Evolutionary conservation across 2,888 invertebrate species (phyloP), one percentile per base, ranked within the genome.

Genomic region (Aelia acuminata): DNA sequence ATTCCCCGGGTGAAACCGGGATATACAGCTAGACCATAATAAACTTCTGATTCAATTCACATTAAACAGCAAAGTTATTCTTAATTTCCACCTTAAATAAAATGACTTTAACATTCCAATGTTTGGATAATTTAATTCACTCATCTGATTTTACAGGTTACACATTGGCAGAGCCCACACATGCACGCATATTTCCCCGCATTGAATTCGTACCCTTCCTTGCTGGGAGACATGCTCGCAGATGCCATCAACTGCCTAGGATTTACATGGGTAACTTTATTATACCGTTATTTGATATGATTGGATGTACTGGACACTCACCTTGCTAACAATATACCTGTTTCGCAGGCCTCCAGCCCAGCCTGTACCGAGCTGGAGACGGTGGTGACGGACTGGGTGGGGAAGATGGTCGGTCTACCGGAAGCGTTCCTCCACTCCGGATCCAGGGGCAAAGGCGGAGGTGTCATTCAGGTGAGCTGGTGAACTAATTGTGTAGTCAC

Each of bases 141-240:
- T n/a, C n/a, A n/a, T n/a, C n/a, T n/a, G n/a, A n/a, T n/a, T n/a
- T 89, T 90, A 26, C 91, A 96, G 95, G 92, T 96, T 87, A 97
- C 97, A 0, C 98, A 98, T 92, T 98, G 98, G 98, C 98, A 99
- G 92, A 97, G 97, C 92, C 99, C 99, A 0, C 96, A 98, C 91
- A 99, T 98, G 98, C 99, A 99, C 92, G 99, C 98, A 0, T 99
- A 99, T 92, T 99, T 98, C 93, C 99, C 99, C 0, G 98, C 98
- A 0, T 93, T 98, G 87, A 98, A 97, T 91, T 98, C 97, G 26
- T 98, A 96, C 91, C 98, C 98, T 0, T 98, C 99, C 0, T 94
- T 99, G 89, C 94, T 99, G 92, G 99, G 98, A 0, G 99, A 99
- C 91, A 98, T 99, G 98, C 92, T 99, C 88, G 96, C 98, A 3